Base-by-base conservation (phyloP, 2,113 vertebrate genomes). In the Oryzias curvinotus region DNA sequence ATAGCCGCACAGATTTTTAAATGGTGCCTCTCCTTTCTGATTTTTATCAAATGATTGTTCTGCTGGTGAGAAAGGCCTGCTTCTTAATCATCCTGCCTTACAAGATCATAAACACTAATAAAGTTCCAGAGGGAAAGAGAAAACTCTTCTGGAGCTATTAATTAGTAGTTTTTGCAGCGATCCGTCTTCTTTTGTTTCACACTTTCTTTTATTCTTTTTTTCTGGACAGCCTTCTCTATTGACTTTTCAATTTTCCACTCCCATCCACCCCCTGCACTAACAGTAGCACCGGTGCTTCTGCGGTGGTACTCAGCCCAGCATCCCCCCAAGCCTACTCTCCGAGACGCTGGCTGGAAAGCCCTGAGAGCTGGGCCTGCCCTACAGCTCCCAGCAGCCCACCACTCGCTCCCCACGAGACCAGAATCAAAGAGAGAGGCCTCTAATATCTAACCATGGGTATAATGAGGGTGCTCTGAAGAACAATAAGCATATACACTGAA, bases 221-320 rank as follows among this genome's bases (percentile, higher is more conserved):
- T 75, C 70, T 7, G 56, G 47, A 19, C 65, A 57, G 74, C 73
- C 78, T 80, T 83, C 18, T n/a, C 84, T 91, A 92, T 92, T 90
- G 91, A 92, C 90, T 90, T 91, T 91, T 85, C 88, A 88, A 87
- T 90, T 90, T 87, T 89, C 74, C 71, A 81, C 87, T 88, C 80
- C 59, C 87, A 87, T 81, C 77, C 89, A 87, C 78, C 85, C 83
- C 63, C 69, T 68, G 61, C 73, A 60, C 65, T 60, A 73, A 61
- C 63, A 18, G 45, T 72, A 78, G 68, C 72, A 47, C 67, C 78
- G 52, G 69, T 17, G 57, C 73, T 64, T 83, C 68, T 62, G 67
- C 78, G 60, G 66, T 48, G 21, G 71, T 52, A 77, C 69, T 75
- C 83, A 47, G 57, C 78, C 75, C 77, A 44, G 74, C 68, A 80